Evolutionary conservation across 2,797 vertebrate genomes (phyloP), one percentile per base, ranked within the genome.

Genomic region (Loriculus beryllinus): DNA sequence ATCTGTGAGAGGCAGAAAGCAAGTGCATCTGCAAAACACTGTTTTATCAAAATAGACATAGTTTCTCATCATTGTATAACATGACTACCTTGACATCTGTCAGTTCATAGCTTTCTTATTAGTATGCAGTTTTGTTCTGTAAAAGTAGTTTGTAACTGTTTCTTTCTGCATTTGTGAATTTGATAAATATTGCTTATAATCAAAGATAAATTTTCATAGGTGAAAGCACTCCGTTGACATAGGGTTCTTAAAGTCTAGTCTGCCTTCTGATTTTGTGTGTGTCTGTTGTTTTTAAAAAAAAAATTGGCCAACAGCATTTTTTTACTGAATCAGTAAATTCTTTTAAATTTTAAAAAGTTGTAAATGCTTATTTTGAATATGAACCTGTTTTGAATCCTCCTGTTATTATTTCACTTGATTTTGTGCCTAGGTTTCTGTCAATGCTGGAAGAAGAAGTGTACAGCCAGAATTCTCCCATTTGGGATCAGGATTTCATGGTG

Each of bases 401-500:
- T 54, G 12, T 59, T 86, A 85, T 43, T 83, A 3, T 76, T 96
- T 75, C 49, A 62, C 63, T 64, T 86, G 23, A 7, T 91, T 89
- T 90, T 96, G 20, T 92, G 28, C 92, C 82, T 96, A 99, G 99
- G 94, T 99, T 99, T 97, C 96, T 99, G 70, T 99, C 99, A 5
- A 99, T 99, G 99, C 97, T 99, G 96, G 99, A 99, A 96, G 99
- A 99, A 98, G 99, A 99, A 97, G 99, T 99, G 56, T 99, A 99
- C 96, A 99, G 99, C 97, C 98, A 98, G 91, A 99, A 98, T 93
- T 99, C 99, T 93, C 99, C 99, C 7, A 99, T 99, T 96, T 99
- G 99, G 99, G 99, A 98, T 97, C 98, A 98, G 95, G 99, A 99
- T 97, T 99, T 99, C 93, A 97, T 98, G 97, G 98, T 98, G 64